Evolutionary conservation across 2,797 vertebrate genomes (phyloP).

Genomic region (Ctenosaura bakeri): DNA sequence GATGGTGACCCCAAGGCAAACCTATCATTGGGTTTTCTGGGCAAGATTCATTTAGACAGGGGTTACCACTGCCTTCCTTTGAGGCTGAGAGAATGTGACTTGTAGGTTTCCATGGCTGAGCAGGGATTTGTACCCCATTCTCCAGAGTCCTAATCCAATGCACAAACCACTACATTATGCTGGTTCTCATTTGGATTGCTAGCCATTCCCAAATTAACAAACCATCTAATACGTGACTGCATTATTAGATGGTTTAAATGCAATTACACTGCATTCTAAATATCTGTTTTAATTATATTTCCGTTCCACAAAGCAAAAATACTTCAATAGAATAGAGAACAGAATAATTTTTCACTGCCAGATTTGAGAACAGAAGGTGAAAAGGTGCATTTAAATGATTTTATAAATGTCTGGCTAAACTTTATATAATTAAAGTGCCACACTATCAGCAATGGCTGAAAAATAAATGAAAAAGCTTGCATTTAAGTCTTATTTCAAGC

Average conservation of each 20-base stretch:
- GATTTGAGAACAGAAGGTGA: conserved; percentile 80
- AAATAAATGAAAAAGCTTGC: conserved; percentile 76
- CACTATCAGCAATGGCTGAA: conserved; percentile 73
- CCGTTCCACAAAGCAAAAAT: conserved; percentile 83
- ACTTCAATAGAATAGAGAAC: conserved; percentile 79
- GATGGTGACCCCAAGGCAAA: too few relatives aligned
- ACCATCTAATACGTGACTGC: conserved; percentile 76
- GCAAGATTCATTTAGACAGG: too few relatives aligned
- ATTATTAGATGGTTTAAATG: conserved; percentile 79
- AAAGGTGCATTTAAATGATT: conserved; percentile 80
- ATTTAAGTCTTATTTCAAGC: conserved; percentile 79
- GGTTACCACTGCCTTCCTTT: too few relatives aligned
- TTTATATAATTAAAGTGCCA: conserved; percentile 69
- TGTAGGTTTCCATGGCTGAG: too few relatives aligned
- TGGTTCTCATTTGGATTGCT: conserved; percentile 56
- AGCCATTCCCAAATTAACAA: conserved; percentile 79
- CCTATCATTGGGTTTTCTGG: too few relatives aligned
- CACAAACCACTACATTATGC: too few relatives aligned
- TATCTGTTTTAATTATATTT: conserved; percentile 85
- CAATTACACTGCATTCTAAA: conserved; percentile 79
- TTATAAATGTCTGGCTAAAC: conserved; percentile 78
- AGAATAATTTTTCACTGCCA: conserved; percentile 80
- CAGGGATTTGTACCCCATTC: too few relatives aligned
- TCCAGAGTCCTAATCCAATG: too few relatives aligned
- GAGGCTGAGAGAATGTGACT: too few relatives aligned